A percentile compares a stretch with the other conserved stretches of the same genome.
These are phyloP conservation scores for Anaspis maculata DNA, from an alignment of 2,888 invertebrate species.

Conservation along the genomic window DNA sequence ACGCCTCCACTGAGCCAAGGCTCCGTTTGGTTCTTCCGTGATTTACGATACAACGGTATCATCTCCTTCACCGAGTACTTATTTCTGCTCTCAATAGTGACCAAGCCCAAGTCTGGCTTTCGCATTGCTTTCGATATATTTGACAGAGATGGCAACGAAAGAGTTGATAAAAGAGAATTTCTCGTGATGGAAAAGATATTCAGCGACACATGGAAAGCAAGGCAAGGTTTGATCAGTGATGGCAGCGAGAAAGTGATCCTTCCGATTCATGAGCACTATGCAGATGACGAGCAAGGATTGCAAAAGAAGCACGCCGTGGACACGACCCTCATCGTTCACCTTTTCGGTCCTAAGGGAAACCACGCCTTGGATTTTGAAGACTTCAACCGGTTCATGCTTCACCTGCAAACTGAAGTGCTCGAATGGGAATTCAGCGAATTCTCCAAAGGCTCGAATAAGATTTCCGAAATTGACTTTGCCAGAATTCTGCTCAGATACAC, in stretches of 20 bases:
- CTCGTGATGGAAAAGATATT: constrained; percentile 87
- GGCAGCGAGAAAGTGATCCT: constrained; percentile 21
- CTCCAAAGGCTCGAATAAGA: constrained; percentile 67
- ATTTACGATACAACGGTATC: constrained; percentile 77
- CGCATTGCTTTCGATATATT: constrained; percentile 96
- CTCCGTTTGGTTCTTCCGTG: constrained; percentile 73
- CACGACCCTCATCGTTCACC: constrained; percentile 81
- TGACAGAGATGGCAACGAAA: constrained; percentile 89
- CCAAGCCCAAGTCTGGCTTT: constrained; percentile 89
- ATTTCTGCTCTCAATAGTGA: constrained; percentile 87
- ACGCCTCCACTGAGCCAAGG: constrained; percentile 69
- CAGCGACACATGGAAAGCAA: constrained; percentile 68
- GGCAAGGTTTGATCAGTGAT: constrained; percentile 25
- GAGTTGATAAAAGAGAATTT: constrained; percentile 91
- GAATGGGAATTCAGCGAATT: constrained; percentile 91
- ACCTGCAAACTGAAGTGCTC: constrained; percentile 84
- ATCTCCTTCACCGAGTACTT: constrained; percentile 93
- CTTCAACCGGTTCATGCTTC: constrained; percentile 87
- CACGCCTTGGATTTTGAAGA: constrained; percentile 78
- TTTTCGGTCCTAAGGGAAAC: constrained; percentile 83
- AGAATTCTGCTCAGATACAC: constrained; percentile 81
- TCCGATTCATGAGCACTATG: not conserved
- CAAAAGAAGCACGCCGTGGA: constrained; percentile 52
- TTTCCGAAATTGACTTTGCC: constrained; percentile 88
- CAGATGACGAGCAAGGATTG: constrained; percentile 60